Percentiles rank a stretch among this genome's conserved stretches.
These are phyloP conservation scores for Athrips mouffetella DNA, from an alignment of 2,888 invertebrate species.

Conservation along the genomic window DNA sequence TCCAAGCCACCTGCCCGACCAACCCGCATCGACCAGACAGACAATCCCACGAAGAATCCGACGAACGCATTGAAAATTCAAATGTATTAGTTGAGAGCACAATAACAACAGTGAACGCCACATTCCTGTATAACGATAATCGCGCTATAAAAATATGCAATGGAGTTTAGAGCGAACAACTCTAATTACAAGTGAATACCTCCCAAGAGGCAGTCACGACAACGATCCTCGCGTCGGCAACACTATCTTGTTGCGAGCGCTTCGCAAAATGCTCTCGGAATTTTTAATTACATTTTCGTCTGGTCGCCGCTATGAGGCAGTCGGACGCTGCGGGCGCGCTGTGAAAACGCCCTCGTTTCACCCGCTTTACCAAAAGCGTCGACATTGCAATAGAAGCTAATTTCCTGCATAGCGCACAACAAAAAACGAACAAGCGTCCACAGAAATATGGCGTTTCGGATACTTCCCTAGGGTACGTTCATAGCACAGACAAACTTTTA, in stretches of 20 bases:
- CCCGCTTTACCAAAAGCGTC: constrained; percentile 75
- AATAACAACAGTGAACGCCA: constrained; percentile 30
- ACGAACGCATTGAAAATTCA: constrained; percentile 22
- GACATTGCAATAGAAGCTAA: constrained; percentile 78
- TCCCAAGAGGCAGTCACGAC: constrained; percentile 70
- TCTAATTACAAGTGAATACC: constrained; percentile 73
- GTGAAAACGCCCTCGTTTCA: constrained; percentile 63
- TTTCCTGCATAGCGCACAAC: constrained; percentile 74
- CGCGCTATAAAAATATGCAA: constrained; percentile 47
- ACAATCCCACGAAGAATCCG: neutral
- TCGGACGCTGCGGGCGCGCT: constrained; percentile 42
- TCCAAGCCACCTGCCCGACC: constrained; percentile 90
- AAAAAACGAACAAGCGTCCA: constrained; percentile 55
- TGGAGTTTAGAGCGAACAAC: constrained; percentile 62
- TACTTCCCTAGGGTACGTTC: constrained; percentile 44
- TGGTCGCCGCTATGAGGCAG: constrained; percentile 69
- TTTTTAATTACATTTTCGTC: constrained; percentile 79
- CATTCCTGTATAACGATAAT: constrained; percentile 39
- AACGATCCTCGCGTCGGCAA: constrained; percentile 65
- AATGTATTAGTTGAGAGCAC: constrained; percentile 26
- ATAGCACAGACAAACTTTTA: constrained; percentile 38
- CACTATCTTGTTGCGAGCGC: constrained; percentile 75
- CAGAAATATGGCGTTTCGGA: constrained; percentile 63
- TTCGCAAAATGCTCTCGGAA: constrained; percentile 76
- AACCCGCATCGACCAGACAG: constrained; percentile 8